Evolutionary conservation across 2,888 invertebrate species (phyloP).

Genomic region (Parochlus steinenii): DNA sequence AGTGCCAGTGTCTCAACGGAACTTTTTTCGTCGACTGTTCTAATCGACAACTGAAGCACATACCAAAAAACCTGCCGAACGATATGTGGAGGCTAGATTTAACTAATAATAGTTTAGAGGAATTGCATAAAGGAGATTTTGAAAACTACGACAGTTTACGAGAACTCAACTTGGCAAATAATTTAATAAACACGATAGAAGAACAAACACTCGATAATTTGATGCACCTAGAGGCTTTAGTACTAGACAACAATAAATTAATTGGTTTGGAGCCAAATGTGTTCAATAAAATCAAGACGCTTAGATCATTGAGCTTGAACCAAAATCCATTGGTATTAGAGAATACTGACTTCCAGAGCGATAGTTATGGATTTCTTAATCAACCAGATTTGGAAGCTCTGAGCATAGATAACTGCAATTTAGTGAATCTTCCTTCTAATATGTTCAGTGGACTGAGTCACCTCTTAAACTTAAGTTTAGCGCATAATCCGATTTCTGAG

Average conservation of each 20-base stretch:
- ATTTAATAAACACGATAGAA: slow-evolving; percentile 18
- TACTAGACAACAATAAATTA: no score
- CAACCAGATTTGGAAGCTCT: slow-evolving; percentile 24
- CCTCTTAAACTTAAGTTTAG: slow-evolving; percentile 25
- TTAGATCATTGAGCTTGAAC: slow-evolving; percentile 27
- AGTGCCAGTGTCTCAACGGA: slow-evolving; percentile 24
- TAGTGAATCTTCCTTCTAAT: slow-evolving; percentile 24
- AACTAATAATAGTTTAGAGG: slow-evolving; percentile 24
- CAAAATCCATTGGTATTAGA: slow-evolving; percentile 23
- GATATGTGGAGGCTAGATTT: slow-evolving; percentile 24
- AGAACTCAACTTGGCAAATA: slow-evolving; percentile 24
- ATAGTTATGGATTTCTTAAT: slow-evolving; percentile 23
- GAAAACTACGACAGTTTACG: slow-evolving; percentile 21
- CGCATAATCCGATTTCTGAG: slow-evolving; percentile 25
- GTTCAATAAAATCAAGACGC: no score
- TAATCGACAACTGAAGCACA: slow-evolving; percentile 31
- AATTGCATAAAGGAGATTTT: slow-evolving; percentile 23
- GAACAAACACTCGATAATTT: no score
- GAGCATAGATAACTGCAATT: slow-evolving; percentile 25
- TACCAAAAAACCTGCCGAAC: slow-evolving; percentile 30
- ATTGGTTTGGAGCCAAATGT: no score
- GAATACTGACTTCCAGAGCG: no score
- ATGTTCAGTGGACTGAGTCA: slow-evolving; percentile 25
- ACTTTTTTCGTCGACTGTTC: slow-evolving; percentile 32
- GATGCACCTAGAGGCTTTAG: no score